phyloP scores from a whole-genome alignment of 2,797 vertebrate species.

The Paratrypauchen microcephalus region DNA sequence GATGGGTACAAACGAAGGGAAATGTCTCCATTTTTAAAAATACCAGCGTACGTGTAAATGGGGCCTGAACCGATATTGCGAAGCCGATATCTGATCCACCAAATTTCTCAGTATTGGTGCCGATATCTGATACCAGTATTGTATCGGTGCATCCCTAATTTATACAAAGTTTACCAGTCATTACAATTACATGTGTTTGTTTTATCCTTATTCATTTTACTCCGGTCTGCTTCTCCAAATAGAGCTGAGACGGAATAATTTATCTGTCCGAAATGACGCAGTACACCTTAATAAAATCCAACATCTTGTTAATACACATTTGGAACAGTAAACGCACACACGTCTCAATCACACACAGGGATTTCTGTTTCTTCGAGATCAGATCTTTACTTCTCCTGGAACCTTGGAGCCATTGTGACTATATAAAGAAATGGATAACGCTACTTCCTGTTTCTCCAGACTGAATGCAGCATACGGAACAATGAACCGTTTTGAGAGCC shows the following conservation, averaged over 20 bases:
- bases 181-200: too few species aligned
- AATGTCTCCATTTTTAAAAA: too few species aligned
- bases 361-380: neutral
- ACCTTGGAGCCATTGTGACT: constrained; percentile 67
- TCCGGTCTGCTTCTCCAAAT: neutral
- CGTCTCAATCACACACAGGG: constrained; percentile 10
- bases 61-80: too few species aligned
- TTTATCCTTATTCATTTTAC: neutral
- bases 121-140: too few species aligned
- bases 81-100: too few species aligned
- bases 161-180: too few species aligned
- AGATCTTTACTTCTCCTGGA: constrained; percentile 3
- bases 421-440: constrained; percentile 65
- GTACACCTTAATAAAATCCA: neutral
- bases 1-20: too few species aligned
- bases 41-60: too few species aligned
- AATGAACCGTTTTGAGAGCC: constrained; percentile 57
- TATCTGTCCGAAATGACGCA: neutral
- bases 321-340: constrained; percentile 24
- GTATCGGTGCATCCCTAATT: too few species aligned
- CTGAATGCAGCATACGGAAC: constrained; percentile 52
- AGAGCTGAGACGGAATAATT: neutral
- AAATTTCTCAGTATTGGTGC: too few species aligned
- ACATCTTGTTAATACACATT: neutral
- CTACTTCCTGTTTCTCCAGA: constrained; percentile 60